Conservation (phyloP, 2,113 vertebrate species). For the Chloebia gouldiae region DNA sequence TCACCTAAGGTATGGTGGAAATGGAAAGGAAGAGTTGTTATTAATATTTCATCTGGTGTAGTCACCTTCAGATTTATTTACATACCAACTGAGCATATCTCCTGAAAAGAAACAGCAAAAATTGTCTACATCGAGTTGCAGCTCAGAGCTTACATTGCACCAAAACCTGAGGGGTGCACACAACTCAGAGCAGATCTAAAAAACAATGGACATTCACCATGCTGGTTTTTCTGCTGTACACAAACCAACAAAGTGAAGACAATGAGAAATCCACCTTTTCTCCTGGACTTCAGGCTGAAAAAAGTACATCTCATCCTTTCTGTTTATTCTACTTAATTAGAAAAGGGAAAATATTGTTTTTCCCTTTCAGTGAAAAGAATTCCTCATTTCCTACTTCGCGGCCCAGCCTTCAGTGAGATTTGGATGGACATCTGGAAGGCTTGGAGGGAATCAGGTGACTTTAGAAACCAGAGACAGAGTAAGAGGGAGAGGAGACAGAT, state of each 20-base stretch:
- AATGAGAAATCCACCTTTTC: background rate
- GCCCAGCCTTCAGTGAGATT: background rate
- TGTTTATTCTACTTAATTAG: background rate
- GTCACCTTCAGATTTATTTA: background rate
- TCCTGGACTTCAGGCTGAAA: background rate
- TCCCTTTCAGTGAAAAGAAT: background rate
- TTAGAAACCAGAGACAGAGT: background rate
- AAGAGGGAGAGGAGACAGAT: background rate
- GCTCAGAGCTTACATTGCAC: background rate
- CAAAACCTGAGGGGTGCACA: background rate
- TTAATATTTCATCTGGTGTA: background rate
- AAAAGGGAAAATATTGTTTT: background rate
- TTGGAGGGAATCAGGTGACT: background rate
- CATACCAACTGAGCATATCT: fast-evolving
- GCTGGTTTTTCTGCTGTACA: background rate
- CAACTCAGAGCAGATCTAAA: background rate
- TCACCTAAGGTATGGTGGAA: background rate
- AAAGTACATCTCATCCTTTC: background rate
- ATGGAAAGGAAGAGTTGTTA: background rate
- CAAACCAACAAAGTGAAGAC: background rate
- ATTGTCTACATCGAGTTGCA: fast-evolving
- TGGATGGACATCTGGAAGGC: background rate
- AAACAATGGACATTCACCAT: background rate
- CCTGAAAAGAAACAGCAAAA: background rate
- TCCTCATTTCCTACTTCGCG: background rate